These are phyloP conservation scores for Acrobasis suavella DNA, from an alignment of 2,888 invertebrate species.

Conservation along the genomic window DNA sequence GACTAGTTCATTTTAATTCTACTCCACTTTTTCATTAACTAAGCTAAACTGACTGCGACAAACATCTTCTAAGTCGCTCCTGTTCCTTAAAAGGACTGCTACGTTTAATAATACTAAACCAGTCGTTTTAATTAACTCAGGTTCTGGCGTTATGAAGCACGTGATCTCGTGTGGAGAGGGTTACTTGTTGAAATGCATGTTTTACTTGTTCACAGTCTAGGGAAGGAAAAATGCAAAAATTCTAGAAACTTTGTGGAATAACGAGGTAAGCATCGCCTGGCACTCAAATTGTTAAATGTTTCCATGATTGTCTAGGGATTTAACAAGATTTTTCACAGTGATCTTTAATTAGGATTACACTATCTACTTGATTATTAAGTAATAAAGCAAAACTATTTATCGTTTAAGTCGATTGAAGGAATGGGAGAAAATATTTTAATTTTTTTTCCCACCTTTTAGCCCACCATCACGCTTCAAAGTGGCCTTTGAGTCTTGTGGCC, in stretches of 20 bases:
- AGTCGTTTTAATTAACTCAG: conserved; percentile 66
- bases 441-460: too few relatives aligned
- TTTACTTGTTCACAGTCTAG: background rate
- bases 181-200: conserved; percentile 7
- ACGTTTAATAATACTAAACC: conserved; percentile 49
- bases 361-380: too few relatives aligned
- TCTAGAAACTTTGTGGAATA: background rate
- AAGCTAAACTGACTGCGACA: background rate
- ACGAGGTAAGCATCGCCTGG: background rate
- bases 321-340: too few relatives aligned
- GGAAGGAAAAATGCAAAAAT: background rate
- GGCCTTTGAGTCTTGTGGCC: too few relatives aligned
- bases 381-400: too few relatives aligned
- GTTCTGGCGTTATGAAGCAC: conserved; percentile 57
- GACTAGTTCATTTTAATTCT: too few relatives aligned
- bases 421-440: too few relatives aligned
- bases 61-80: background rate
- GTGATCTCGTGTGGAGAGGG: conserved; percentile 41
- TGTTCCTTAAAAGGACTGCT: conserved; percentile 5
- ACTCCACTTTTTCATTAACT: background rate
- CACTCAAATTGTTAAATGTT: too few relatives aligned
- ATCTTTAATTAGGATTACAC: too few relatives aligned
- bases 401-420: too few relatives aligned
- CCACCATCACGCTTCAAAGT: too few relatives aligned
- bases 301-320: too few relatives aligned